phyloP scores from a whole-genome alignment of 2,888 invertebrate species.

The Metalampra italica region DNA sequence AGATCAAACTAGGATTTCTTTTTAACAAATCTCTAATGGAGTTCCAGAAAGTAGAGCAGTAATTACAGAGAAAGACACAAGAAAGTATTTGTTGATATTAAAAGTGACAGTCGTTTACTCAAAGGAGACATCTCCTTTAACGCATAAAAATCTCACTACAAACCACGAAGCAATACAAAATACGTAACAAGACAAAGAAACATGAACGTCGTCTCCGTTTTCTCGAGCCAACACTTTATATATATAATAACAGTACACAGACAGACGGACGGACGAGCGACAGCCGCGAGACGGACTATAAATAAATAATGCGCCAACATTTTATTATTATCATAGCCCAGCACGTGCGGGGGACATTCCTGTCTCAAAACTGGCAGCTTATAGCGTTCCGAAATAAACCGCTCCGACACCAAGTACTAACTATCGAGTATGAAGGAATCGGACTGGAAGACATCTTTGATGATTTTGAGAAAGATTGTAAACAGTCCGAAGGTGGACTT shows the following conservation, averaged over 20 bases:
- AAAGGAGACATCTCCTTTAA: too few species aligned
- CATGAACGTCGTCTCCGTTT: conserved; percentile 19
- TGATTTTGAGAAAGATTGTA: background rate
- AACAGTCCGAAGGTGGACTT: background rate
- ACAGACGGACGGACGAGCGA: conserved; percentile 72
- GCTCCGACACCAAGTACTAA: conserved; percentile 6
- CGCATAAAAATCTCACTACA: too few species aligned
- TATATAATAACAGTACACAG: conserved; percentile 52
- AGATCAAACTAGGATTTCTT: too few species aligned
- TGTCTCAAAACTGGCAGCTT: conserved; percentile 50
- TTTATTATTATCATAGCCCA: conserved; percentile 76
- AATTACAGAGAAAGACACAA: too few species aligned
- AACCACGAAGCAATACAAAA: background rate
- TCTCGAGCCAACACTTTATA: conserved; percentile 27
- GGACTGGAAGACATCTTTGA: background rate
- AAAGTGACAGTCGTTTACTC: too few species aligned
- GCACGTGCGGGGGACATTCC: conserved; percentile 75
- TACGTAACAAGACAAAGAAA: conserved; percentile 47
- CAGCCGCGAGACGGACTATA: conserved; percentile 76
- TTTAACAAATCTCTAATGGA: too few species aligned
- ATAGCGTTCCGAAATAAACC: conserved; percentile 20
- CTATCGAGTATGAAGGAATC: background rate
- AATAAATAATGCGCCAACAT: conserved; percentile 78
- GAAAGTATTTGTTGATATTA: too few species aligned
- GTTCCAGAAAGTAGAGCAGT: too few species aligned